These are phyloP conservation scores for Geotrypetes seraphini DNA, from an alignment of 2,797 vertebrate genomes.

Conservation along the genomic window DNA sequence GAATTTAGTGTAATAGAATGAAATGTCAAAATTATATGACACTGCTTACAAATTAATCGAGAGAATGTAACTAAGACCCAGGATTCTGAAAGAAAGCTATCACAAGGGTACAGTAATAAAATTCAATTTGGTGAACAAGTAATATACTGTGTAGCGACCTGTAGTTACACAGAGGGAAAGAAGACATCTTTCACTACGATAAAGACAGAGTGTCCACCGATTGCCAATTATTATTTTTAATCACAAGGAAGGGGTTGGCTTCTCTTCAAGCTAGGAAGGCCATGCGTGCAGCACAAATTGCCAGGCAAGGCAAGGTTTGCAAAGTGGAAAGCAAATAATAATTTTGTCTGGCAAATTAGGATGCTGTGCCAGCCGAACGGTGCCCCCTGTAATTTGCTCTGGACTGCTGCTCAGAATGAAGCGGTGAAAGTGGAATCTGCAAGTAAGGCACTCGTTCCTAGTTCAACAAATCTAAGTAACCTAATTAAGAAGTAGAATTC, in stretches of 20 bases:
- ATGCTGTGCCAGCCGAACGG: conserved; percentile 7
- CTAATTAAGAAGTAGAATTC: background rate
- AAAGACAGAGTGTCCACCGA: background rate
- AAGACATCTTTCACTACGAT: too few relatives aligned
- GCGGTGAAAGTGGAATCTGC: background rate
- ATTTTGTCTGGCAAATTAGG: background rate
- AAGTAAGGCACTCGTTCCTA: background rate
- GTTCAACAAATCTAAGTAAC: background rate
- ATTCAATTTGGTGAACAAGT: too few relatives aligned
- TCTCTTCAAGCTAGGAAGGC: conserved; percentile 17
- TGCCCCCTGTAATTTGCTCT: background rate
- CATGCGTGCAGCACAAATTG: conserved; percentile 2
- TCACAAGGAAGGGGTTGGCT: background rate
- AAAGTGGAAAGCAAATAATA: conserved; percentile 2
- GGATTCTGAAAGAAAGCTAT: too few relatives aligned
- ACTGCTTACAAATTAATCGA: too few relatives aligned
- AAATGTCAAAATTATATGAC: too few relatives aligned
- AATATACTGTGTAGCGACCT: too few relatives aligned
- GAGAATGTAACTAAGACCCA: too few relatives aligned
- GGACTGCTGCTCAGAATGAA: background rate
- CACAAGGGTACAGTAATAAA: too few relatives aligned
- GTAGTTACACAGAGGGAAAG: too few relatives aligned
- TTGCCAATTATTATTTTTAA: background rate
- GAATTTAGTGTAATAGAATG: too few relatives aligned
- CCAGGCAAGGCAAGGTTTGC: conserved; percentile 15